Evolutionary conservation across 1,140 invertebrate genomes (phyloP).

Genomic region (Trachelipus rathkii): DNA sequence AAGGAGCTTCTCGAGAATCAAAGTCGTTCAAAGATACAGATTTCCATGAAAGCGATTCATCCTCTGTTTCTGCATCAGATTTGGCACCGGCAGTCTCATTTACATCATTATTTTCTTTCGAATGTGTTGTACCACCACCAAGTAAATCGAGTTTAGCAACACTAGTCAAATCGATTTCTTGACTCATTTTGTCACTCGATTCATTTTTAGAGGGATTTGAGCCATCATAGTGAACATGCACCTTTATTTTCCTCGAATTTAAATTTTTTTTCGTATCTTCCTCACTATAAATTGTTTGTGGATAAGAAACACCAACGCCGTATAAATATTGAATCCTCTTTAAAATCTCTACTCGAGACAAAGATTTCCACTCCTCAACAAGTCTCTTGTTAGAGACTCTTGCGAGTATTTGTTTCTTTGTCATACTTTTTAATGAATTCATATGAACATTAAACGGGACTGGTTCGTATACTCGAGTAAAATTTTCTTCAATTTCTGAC

Average conservation of each 20-base stretch:
- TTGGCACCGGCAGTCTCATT: too few species aligned
- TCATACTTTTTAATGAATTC: constrained; percentile 44
- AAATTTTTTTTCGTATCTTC: background rate
- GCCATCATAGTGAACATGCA: background rate
- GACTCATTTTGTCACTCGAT: too few species aligned
- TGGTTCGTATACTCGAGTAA: constrained; percentile 47
- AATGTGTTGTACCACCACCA: too few species aligned
- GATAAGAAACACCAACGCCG: constrained; percentile 7
- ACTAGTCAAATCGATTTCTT: too few species aligned
- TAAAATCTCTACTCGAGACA: constrained; percentile 44
- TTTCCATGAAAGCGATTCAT: constrained; percentile 29
- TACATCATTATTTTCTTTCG: constrained; percentile 17
- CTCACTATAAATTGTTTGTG: background rate
- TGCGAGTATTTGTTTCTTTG: constrained; percentile 39
- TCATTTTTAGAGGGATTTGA: too few species aligned
- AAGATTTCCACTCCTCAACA: constrained; percentile 35
- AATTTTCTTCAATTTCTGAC: constrained; percentile 48
- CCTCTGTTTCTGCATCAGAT: too few species aligned
- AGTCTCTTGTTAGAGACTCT: constrained; percentile 38
- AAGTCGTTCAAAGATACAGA: constrained; percentile 30
- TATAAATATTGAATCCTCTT: constrained; percentile 34
- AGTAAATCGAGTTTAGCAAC: too few species aligned
- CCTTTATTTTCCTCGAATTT: background rate
- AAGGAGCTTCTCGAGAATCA: constrained; percentile 36
- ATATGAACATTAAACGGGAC: constrained; percentile 43